Evolutionary conservation across 2,888 invertebrate species (phyloP).

Genomic region (Oligia latruncula): DNA sequence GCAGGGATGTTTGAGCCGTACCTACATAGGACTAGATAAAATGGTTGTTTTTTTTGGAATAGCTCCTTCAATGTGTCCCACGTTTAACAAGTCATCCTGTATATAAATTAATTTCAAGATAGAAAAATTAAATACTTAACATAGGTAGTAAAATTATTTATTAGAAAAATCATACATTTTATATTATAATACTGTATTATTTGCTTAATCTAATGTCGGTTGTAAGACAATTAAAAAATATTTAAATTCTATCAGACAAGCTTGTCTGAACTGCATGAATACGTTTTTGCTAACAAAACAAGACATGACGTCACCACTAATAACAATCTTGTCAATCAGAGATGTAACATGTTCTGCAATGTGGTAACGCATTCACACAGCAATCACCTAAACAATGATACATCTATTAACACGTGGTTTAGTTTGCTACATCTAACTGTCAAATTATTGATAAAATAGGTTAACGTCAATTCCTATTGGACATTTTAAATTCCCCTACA

Average conservation of each 20-base stretch:
- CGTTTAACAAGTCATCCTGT: background rate
- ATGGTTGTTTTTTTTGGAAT: background rate
- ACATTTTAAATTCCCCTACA: too few relatives aligned
- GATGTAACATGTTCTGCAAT: constrained; percentile 3
- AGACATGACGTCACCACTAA: constrained; percentile 3
- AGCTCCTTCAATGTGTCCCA: background rate
- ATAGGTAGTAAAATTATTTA: constrained; percentile 30
- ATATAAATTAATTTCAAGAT: background rate
- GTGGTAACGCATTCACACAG: background rate
- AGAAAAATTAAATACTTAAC: constrained; percentile 12
- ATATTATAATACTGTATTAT: constrained; percentile 16
- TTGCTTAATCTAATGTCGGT: constrained; percentile 1
- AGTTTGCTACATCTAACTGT: constrained; percentile 9
- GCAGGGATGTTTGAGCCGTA: background rate
- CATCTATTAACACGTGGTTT: constrained; percentile 16
- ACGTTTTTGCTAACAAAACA: background rate
- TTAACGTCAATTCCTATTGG: constrained; percentile 9
- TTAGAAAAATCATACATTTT: constrained; percentile 34
- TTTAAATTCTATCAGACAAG: constrained; percentile 14
- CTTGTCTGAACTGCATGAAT: constrained; percentile 10
- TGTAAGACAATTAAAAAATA: background rate
- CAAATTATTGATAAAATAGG: constrained; percentile 13
- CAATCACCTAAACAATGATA: background rate
- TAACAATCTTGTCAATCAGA: constrained; percentile 24
- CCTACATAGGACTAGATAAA: background rate